These are phyloP conservation scores for Fragum whitleyi DNA, from an alignment of 2,888 invertebrate genomes.

Conservation along the genomic window DNA sequence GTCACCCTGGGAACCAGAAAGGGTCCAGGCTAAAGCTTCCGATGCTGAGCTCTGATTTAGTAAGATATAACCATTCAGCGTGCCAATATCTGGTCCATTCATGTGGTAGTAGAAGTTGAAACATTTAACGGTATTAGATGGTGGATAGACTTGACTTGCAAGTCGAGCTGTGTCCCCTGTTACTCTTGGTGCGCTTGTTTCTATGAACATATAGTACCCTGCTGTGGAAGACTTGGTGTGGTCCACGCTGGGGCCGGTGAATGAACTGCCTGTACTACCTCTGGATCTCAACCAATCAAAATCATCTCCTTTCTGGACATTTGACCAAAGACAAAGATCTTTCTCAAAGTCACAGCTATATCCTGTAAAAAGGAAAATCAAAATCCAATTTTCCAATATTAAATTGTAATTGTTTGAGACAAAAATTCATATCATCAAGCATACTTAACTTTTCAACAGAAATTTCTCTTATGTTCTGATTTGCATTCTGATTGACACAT, in stretches of 20 bases:
- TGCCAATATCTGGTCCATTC: slow-evolving; percentile 75
- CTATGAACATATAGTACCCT: slow-evolving; percentile 81
- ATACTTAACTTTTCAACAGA: no score
- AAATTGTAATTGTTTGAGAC: background rate
- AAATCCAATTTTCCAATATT: background rate
- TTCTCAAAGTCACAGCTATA: slow-evolving; percentile 77
- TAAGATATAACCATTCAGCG: slow-evolving; percentile 69
- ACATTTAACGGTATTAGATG: slow-evolving; percentile 62
- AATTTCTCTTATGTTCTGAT: no score
- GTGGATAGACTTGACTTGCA: slow-evolving; percentile 66
- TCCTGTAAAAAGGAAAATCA: background rate
- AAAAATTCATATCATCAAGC: no score
- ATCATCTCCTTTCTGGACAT: slow-evolving; percentile 74
- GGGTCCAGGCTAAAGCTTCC: slow-evolving; percentile 73
- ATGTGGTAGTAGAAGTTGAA: slow-evolving; percentile 76
- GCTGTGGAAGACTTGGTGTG: slow-evolving; percentile 67
- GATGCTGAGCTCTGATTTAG: slow-evolving; percentile 68
- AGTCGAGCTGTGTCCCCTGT: slow-evolving; percentile 72
- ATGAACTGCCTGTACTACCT: slow-evolving; percentile 71
- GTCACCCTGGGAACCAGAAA: slow-evolving; percentile 71
- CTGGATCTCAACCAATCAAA: slow-evolving; percentile 82
- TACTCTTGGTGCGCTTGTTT: slow-evolving; percentile 70
- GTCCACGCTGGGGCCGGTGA: slow-evolving; percentile 79
- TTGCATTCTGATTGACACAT: no score
- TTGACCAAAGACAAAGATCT: slow-evolving; percentile 81